Evolutionary conservation across 2,888 invertebrate species (phyloP).

Genomic region (Ophion costatus): DNA sequence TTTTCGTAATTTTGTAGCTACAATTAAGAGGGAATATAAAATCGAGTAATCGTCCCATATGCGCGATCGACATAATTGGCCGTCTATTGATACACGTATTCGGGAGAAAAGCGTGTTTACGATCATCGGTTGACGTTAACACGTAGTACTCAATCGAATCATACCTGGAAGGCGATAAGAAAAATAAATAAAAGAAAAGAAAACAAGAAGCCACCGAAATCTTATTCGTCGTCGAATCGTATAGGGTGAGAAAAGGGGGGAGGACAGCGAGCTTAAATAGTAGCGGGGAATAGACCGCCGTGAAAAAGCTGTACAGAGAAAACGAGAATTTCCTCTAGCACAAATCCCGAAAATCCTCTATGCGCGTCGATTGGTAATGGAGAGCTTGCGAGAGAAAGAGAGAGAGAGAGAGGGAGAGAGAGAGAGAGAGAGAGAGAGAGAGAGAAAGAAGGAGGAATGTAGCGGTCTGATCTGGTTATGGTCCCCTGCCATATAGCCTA

Average conservation of each 20-base stretch:
- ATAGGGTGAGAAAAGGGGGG: not conserved
- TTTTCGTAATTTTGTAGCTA: no score
- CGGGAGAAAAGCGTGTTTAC: not conserved
- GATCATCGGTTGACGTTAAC: not conserved
- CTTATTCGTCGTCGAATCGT: conserved; percentile 32
- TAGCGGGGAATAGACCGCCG: not conserved
- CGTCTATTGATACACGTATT: not conserved
- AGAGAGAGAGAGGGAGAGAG: not conserved
- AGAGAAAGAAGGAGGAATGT: not conserved
- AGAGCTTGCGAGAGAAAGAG: not conserved
- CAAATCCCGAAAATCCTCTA: conserved; percentile 63
- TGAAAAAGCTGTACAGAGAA: conserved; percentile 6
- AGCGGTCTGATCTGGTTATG: conserved; percentile 36
- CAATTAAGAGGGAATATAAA: not conserved
- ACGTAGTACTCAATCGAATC: conserved; percentile 14
- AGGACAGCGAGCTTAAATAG: conserved; percentile 9
- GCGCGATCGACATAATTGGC: not conserved
- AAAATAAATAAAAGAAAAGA: not conserved
- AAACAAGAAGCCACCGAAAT: not conserved
- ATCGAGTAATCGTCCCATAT: not conserved
- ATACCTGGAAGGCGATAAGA: conserved; percentile 2
- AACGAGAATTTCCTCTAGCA: conserved; percentile 36
- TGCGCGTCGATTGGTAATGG: conserved; percentile 52
- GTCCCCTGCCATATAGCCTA: conserved; percentile 24
- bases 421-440: not conserved